phyloP scores from a whole-genome alignment of 2,888 invertebrate genomes.

The Caenorhabditis becei region DNA sequence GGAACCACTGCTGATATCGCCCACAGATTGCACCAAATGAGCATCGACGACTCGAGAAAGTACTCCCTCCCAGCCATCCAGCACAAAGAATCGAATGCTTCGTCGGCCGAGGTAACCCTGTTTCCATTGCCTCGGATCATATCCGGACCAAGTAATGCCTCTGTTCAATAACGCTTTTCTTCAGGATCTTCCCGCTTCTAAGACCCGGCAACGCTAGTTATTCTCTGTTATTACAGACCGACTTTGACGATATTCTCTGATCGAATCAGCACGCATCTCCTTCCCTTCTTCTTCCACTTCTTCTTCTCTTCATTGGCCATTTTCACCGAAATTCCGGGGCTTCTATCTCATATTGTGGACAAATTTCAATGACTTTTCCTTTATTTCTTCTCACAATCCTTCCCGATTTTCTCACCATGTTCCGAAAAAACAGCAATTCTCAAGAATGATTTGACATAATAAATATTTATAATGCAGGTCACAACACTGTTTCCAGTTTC shows the following conservation, averaged over 20 bases:
- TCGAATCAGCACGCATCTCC: not conserved
- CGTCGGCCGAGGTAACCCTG: conserved; percentile 41
- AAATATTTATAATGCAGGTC: not conserved
- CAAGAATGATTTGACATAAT: not conserved
- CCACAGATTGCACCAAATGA: conserved; percentile 69
- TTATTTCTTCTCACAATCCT: not conserved
- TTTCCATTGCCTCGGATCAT: not conserved
- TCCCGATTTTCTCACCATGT: not conserved
- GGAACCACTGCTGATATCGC: conserved; percentile 74
- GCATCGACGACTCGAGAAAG: conserved; percentile 63
- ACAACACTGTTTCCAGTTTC: not conserved
- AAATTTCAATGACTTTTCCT: not conserved
- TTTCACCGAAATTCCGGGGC: conserved; percentile 51
- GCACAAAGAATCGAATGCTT: conserved; percentile 60
- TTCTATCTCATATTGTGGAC: conserved; percentile 53
- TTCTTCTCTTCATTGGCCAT: conserved; percentile 37
- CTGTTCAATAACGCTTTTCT: not conserved
- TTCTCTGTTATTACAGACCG: conserved; percentile 65
- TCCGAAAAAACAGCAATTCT: not conserved
- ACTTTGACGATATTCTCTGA: conserved; percentile 67
- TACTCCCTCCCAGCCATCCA: conserved; percentile 61
- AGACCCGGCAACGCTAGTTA: conserved; percentile 39
- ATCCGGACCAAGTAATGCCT: not conserved
- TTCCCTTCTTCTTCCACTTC: not conserved
- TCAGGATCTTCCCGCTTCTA: conserved; percentile 35